These are phyloP conservation scores for Nephrotoma flavescens DNA, from an alignment of 2,888 invertebrate species.

Conservation along the genomic window DNA sequence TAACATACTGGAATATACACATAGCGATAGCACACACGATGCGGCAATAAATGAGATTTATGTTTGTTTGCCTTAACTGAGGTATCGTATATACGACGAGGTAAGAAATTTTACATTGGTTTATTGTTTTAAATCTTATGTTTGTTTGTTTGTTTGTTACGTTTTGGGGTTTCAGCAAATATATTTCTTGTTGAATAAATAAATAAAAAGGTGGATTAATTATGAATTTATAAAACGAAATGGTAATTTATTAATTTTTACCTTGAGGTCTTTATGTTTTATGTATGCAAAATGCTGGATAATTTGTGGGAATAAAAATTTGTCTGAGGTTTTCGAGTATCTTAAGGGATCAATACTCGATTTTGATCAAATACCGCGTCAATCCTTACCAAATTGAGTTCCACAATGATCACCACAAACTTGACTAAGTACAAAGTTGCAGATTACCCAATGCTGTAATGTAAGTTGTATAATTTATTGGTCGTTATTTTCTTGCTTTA, in stretches of 20 bases:
- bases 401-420: too few species aligned
- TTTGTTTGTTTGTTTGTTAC: neutral
- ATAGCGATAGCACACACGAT: neutral
- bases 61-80: neutral
- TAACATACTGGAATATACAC: neutral
- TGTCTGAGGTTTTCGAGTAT: too few species aligned
- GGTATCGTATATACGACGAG: neutral
- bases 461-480: too few species aligned
- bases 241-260: neutral
- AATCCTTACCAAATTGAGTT: too few species aligned
- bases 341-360: too few species aligned
- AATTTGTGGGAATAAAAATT: neutral
- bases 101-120: neutral
- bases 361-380: too few species aligned
- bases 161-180: neutral
- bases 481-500: too few species aligned
- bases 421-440: too few species aligned
- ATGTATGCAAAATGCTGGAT: neutral
- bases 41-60: neutral
- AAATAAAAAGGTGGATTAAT: neutral
- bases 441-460: too few species aligned
- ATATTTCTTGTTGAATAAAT: neutral
- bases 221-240: neutral
- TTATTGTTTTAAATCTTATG: neutral
- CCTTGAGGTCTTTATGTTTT: neutral